Evolutionary conservation across 2,113 vertebrate genomes (phyloP).

Genomic region (Zootoca vivipara): DNA sequence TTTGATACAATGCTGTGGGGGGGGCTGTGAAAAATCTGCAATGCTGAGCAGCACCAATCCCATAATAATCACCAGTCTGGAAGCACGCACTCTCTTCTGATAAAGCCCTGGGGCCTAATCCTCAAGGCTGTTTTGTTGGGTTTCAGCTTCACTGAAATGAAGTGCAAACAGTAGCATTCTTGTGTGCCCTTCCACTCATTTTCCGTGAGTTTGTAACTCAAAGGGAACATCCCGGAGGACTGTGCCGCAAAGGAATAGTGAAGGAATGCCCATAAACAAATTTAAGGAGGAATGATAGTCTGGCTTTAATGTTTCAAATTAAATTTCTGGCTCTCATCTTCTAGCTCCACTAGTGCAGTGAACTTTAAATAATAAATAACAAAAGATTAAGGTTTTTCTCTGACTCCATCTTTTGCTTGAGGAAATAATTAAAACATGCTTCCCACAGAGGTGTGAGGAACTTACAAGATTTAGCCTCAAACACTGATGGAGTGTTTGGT

Average conservation of each 20-base stretch:
- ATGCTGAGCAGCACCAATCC: too few relatives aligned
- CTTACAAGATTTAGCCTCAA: constrained; percentile 25
- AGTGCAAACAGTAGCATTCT: background rate
- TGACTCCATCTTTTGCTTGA: constrained; percentile 31
- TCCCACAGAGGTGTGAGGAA: constrained; percentile 36
- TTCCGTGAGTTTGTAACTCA: too few relatives aligned
- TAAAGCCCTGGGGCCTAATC: background rate
- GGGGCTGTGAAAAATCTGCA: background rate
- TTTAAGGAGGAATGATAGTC: background rate
- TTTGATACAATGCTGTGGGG: too few relatives aligned
- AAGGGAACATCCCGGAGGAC: background rate
- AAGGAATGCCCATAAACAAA: constrained; percentile 3
- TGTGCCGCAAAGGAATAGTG: background rate
- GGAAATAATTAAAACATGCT: constrained; percentile 46
- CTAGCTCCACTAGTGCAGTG: background rate
- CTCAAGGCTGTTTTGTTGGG: background rate
- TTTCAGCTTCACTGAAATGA: background rate
- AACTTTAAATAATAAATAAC: constrained; percentile 22
- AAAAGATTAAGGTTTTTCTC: constrained; percentile 42
- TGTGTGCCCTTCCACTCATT: background rate
- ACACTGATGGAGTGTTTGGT: constrained; percentile 50
- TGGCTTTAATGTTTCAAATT: background rate
- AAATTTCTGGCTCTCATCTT: background rate
- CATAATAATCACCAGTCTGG: background rate
- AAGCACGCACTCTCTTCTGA: background rate